Conservation (phyloP, 2,888 invertebrate genomes). For the Cheilosia scutellata region DNA sequence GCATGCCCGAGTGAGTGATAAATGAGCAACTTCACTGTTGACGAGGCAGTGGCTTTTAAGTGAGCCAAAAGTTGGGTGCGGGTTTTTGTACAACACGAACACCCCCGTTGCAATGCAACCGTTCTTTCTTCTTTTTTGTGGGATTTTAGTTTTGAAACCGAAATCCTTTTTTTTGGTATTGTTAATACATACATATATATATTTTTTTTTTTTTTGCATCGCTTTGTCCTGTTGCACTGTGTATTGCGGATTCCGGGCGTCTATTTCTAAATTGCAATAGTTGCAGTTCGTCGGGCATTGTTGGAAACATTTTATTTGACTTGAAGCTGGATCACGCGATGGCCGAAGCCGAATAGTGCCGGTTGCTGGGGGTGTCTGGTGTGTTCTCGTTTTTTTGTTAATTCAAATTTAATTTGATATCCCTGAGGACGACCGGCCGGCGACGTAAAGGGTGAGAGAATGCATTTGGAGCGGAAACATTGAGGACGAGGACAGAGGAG, state of each 20-base stretch:
- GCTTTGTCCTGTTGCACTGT: constrained; percentile 8
- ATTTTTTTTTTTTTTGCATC: background rate
- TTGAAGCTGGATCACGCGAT: constrained; percentile 26
- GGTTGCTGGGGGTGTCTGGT: background rate
- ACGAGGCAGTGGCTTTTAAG: constrained; percentile 69
- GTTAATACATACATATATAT: too few species aligned
- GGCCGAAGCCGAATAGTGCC: background rate
- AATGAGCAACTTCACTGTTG: constrained; percentile 72
- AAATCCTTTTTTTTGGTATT: constrained; percentile 14
- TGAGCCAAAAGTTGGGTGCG: constrained; percentile 39
- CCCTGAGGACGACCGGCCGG: constrained; percentile 4
- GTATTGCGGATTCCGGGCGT: constrained; percentile 21
- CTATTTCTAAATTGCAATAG: constrained; percentile 64
- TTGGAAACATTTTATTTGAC: constrained; percentile 62
- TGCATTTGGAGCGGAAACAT: constrained; percentile 45
- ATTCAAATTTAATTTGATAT: constrained; percentile 68
- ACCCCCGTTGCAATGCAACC: background rate
- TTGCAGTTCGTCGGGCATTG: constrained; percentile 57
- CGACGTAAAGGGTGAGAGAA: background rate
- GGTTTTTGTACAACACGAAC: constrained; percentile 5
- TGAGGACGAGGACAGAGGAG: constrained; percentile 15
- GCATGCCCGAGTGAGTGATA: constrained; percentile 61
- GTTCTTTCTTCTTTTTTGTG: background rate
- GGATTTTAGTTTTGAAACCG: background rate
- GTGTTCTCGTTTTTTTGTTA: constrained; percentile 16